Conservation (phyloP, 1,140 invertebrate genomes). For the Pachyrhynchus sulphureomaculatus region DNA sequence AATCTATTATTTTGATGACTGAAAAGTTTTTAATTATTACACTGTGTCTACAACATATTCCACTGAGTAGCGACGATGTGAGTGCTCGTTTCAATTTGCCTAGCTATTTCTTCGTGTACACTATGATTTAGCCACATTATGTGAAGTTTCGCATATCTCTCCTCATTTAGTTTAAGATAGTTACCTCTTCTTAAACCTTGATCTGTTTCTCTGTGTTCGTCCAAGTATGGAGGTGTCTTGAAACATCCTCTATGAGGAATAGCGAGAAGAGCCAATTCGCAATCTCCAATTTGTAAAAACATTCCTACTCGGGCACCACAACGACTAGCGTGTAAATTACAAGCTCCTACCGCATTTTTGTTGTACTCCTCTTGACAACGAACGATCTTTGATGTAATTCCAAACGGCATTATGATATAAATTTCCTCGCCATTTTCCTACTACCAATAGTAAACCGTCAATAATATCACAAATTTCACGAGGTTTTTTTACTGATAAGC, state of each 20-base stretch:
- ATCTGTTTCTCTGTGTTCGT: constrained; percentile 97
- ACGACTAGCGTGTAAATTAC: constrained; percentile 83
- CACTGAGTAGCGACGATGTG: constrained; percentile 77
- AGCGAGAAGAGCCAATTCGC: constrained; percentile 79
- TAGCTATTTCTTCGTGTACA: constrained; percentile 88
- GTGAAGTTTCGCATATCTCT: constrained; percentile 83
- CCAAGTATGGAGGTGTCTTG: constrained; percentile 89
- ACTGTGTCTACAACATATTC: constrained; percentile 75
- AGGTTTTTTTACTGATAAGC: too few species aligned
- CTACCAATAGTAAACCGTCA: too few species aligned
- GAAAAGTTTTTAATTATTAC: too few species aligned
- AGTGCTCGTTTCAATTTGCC: constrained; percentile 75
- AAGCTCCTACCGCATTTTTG: constrained; percentile 83
- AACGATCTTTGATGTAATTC: constrained; percentile 63
- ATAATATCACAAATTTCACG: too few species aligned
- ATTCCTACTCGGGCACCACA: constrained; percentile 90
- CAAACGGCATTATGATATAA: too few species aligned
- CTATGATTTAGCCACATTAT: constrained; percentile 90
- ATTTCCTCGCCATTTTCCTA: too few species aligned
- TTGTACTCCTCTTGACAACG: constrained; percentile 88
- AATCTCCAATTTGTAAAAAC: constrained; percentile 93
- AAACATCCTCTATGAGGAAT: constrained; percentile 78
- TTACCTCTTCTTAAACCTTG: constrained; percentile 91
- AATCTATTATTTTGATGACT: too few species aligned
- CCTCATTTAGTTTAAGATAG: constrained; percentile 81